These are phyloP conservation scores for Apaloderma vittatum DNA, from an alignment of 2,113 vertebrate species.

Conservation along the genomic window DNA sequence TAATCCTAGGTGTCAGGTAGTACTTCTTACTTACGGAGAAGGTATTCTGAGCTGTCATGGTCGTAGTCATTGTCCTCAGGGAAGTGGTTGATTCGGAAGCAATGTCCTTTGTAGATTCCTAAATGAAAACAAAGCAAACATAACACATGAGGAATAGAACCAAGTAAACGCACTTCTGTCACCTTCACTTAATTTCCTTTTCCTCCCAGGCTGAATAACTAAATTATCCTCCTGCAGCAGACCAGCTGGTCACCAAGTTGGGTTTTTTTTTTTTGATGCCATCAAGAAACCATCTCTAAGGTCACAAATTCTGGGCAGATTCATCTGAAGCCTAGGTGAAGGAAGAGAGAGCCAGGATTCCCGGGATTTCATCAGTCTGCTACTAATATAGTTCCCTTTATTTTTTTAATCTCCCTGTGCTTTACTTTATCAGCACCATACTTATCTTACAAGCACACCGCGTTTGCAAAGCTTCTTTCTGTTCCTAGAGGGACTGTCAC, in stretches of 20 bases:
- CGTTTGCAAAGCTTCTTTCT: slow-evolving; percentile 11
- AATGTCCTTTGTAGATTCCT: slow-evolving; percentile 96
- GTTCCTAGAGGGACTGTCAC: not conserved
- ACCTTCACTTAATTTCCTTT: not conserved
- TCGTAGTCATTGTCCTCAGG: slow-evolving; percentile 97
- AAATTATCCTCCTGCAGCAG: not conserved
- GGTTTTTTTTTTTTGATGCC: not conserved
- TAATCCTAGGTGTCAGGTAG: fast-evolving
- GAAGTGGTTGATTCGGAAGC: slow-evolving; percentile 97
- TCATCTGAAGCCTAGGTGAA: not conserved
- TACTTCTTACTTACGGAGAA: slow-evolving; percentile 89
- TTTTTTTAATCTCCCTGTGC: slow-evolving; percentile 8
- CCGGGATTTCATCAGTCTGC: not conserved
- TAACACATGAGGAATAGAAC: not conserved
- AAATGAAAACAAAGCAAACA: slow-evolving; percentile 12
- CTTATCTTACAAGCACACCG: not conserved
- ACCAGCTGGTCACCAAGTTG: not conserved
- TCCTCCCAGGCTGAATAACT: not conserved
- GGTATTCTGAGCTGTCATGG: slow-evolving; percentile 96
- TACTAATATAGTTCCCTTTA: not conserved
- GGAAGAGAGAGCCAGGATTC: not conserved
- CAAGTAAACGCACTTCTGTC: not conserved
- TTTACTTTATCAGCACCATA: not conserved
- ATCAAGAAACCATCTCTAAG: not conserved
- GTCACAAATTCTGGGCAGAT: not conserved